Base-by-base conservation (phyloP, 2,113 vertebrate species). In the Melanocharis versteri region DNA sequence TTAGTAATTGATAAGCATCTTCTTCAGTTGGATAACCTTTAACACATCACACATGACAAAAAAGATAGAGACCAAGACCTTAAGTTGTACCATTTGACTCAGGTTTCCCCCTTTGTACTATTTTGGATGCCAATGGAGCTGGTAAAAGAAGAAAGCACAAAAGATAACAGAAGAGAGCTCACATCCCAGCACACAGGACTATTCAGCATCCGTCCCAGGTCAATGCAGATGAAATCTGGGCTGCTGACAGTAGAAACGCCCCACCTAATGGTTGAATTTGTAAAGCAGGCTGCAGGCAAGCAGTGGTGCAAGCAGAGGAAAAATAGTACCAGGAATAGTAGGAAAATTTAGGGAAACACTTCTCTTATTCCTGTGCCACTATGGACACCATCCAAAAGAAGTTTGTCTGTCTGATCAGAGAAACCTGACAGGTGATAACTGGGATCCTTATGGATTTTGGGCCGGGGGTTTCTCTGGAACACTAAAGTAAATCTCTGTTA, bases 211-310 rank as follows among this genome's bases (percentile, higher is more conserved):
- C 11, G 7, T 47, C 35, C 15, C 61, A 40, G 56, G 58, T 23
- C 15, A 2, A 9, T 39, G 5, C 30, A 56, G 19, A 15, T 9
- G 66, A 27, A 62, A 47, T 80, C 54, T 39, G 45, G 15, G 65
- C 60, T 44, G 60, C 77, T 53, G 45, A 6, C 27, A 31, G 94
- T 35, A n/a, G 45, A 56, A 96, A 95, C 4, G 22, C 94, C 81
- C 97, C 97, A 96, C 68, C 97, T 96, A 95, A 91, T 21, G 97
- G 96, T 2, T 69, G 48, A 47, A 90, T 53, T 37, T 68, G 64
- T 57, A 64, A 66, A 48, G 80, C 75, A 70, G 9, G 39, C 11
- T 35, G 42, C 45, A 37, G 61, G 56, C n/a, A 11, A 70, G 42
- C 23, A 6, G 13, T 3, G 47, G 8, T 6, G 20, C 53, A 58